Evolutionary conservation across 2,888 invertebrate species (phyloP).

Genomic region (Sinopyrophorus schimmeli): DNA sequence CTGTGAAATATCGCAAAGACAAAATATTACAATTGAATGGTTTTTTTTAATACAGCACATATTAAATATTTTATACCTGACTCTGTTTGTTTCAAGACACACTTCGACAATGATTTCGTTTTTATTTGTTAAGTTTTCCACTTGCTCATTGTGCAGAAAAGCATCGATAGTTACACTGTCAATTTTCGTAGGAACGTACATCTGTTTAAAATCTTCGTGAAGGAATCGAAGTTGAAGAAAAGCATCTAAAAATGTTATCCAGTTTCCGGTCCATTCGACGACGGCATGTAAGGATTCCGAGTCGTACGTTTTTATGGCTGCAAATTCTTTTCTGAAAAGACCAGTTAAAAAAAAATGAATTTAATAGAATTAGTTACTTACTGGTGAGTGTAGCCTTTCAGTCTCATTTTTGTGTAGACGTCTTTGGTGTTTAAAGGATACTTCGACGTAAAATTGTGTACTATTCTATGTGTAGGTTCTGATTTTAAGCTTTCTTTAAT

Average conservation of each 20-base stretch:
- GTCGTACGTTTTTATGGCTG: slow-evolving; percentile 34
- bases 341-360: slow-evolving; percentile 9
- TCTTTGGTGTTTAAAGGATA: slow-evolving; percentile 6
- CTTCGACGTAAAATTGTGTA: neutral
- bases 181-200: slow-evolving; percentile 67
- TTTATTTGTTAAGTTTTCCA: slow-evolving; percentile 38
- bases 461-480: neutral
- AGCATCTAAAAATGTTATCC: slow-evolving; percentile 87
- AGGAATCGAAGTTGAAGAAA: slow-evolving; percentile 82
- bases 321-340: slow-evolving; percentile 40
- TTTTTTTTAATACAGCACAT: too few species aligned
- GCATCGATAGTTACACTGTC: slow-evolving; percentile 31
- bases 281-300: slow-evolving; percentile 55
- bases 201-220: slow-evolving; percentile 65
- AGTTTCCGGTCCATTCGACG: slow-evolving; percentile 76
- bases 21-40: too few species aligned
- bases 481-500: slow-evolving; percentile 5
- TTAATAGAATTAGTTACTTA: slow-evolving; percentile 22
- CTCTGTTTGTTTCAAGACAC: slow-evolving; percentile 49
- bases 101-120: slow-evolving; percentile 47
- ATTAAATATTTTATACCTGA: slow-evolving; percentile 38
- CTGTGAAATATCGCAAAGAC: too few species aligned
- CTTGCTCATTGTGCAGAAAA: slow-evolving; percentile 24
- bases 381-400: slow-evolving; percentile 67
- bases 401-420: slow-evolving; percentile 61